Evolutionary conservation across 2,797 vertebrate species (phyloP).

Genomic region (Chaetophractus vellerosus): DNA sequence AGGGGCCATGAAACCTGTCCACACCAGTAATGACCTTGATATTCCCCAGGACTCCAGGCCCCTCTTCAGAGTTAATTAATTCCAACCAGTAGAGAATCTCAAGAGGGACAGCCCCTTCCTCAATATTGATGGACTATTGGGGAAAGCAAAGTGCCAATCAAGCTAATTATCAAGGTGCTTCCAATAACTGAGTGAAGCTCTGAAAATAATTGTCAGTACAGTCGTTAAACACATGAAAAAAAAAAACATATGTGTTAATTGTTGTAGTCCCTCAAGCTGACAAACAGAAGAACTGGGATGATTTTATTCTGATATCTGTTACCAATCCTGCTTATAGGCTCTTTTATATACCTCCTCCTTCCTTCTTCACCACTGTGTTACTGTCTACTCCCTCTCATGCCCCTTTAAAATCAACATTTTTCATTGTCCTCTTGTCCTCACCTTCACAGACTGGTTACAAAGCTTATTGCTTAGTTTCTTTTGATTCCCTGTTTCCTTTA

Average conservation of each 20-base stretch:
- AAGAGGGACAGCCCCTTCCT: not conserved
- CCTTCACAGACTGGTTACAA: not conserved
- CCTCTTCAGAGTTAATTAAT: conserved; percentile 26
- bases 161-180: not conserved
- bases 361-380: too few species aligned
- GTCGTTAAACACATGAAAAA: not conserved
- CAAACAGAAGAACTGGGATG: not conserved
- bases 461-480: not conserved
- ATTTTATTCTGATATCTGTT: not conserved
- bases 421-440: not conserved
- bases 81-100: not conserved
- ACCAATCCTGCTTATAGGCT: not conserved
- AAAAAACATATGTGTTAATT: not conserved
- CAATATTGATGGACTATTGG: not conserved
- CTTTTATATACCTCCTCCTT: not conserved
- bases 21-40: not conserved
- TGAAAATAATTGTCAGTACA: not conserved
- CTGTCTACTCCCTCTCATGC: not conserved
- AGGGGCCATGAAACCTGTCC: not conserved
- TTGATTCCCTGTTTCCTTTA: not conserved
- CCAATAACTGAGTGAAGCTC: not conserved
- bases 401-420: not conserved
- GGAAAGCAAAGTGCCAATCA: conserved; percentile 3
- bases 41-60: not conserved
- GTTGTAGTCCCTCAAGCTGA: not conserved